phyloP scores from a whole-genome alignment of 2,797 vertebrate species.

The Brachyrhaphis roseni region DNA sequence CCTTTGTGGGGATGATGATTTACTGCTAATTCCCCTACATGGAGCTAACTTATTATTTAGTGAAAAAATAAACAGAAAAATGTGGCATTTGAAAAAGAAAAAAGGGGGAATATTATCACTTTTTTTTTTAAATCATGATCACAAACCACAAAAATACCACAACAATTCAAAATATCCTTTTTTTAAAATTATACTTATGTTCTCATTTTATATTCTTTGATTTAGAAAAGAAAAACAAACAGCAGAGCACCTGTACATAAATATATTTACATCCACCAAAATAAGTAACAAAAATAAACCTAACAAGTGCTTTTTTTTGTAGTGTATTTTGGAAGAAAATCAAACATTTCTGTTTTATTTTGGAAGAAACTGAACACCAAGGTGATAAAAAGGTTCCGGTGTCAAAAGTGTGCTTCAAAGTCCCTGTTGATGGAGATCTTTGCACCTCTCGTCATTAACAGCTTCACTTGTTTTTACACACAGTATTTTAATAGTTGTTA shows the following conservation, averaged over 20 bases:
- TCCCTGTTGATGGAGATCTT: slow-evolving; percentile 27
- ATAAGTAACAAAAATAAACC: slow-evolving; percentile 16
- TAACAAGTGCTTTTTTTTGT: slow-evolving; percentile 16
- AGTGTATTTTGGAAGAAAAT: slow-evolving; percentile 42
- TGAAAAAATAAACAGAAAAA: slow-evolving; percentile 41
- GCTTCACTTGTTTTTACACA: neutral
- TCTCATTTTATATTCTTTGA: slow-evolving; percentile 34
- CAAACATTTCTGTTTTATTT: slow-evolving; percentile 15
- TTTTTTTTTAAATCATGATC: slow-evolving; percentile 28
- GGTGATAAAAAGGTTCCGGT: slow-evolving; percentile 46
- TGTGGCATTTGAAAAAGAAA: slow-evolving; percentile 39
- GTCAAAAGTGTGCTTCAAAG: slow-evolving; percentile 48
- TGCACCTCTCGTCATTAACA: slow-evolving; percentile 9
- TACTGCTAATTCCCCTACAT: slow-evolving; percentile 21
- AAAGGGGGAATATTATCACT: slow-evolving; percentile 24
- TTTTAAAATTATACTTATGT: slow-evolving; percentile 7
- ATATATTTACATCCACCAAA: slow-evolving; percentile 52
- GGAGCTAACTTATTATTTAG: slow-evolving; percentile 21
- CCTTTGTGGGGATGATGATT: neutral
- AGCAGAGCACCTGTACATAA: slow-evolving; percentile 46
- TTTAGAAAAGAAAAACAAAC: slow-evolving; percentile 48
- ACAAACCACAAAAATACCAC: slow-evolving; percentile 46
- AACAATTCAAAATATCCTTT: slow-evolving; percentile 22
- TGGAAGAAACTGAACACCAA: slow-evolving; percentile 46
- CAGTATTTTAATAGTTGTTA: neutral